Evolutionary conservation across 1,140 invertebrate genomes (phyloP), one percentile per base, ranked within the genome.

Genomic region (Caenorhabditis inopinata): DNA sequence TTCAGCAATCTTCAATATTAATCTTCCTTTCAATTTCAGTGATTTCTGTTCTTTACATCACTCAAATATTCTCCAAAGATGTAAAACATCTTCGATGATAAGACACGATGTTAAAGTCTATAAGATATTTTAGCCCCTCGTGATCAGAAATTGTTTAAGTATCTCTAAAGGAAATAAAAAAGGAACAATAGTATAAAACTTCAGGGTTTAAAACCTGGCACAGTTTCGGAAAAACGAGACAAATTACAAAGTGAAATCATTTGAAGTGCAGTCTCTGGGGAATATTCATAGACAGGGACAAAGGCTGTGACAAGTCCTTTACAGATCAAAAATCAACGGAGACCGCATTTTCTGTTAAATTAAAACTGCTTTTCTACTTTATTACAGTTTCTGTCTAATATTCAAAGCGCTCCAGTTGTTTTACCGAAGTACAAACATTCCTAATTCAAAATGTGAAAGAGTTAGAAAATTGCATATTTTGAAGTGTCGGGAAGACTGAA

Each of bases 1-100:
- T 42, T 42, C 38, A n/a, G n/a, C 6, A 23, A 7, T 32, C 12
- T 32, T 29, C 14, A 7, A 32, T 16, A 9, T 68, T 18, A 29
- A 21, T 68, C 27, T 32, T 38, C n/a, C 38, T 68, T 58, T 58
- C 32, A 29, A 58, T 58, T 74, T 32, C 73, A 53, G 4, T 51
- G 32, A 14, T 82, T 82, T 58, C 80, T 83, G 1, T 82, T n/a
- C n/a, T n/a, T n/a, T n/a, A n/a, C 75, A 32, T 82, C 78, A 68
- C 47, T 74, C 47, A 51, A 78, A 27, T 82, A 75, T 18, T 83
- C 83, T 23, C 85, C 85, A 46, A 85, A 85, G 76, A 85, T 85
- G 32, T 85, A 81, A 25, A 62, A 76, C 81, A 85, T 86, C 21
- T 42, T 42, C 38, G 14, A 42, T 25, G 6, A 18, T 25, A 51